Conservation (phyloP, 2,113 vertebrate species). For the Corvus moneduloides region DNA sequence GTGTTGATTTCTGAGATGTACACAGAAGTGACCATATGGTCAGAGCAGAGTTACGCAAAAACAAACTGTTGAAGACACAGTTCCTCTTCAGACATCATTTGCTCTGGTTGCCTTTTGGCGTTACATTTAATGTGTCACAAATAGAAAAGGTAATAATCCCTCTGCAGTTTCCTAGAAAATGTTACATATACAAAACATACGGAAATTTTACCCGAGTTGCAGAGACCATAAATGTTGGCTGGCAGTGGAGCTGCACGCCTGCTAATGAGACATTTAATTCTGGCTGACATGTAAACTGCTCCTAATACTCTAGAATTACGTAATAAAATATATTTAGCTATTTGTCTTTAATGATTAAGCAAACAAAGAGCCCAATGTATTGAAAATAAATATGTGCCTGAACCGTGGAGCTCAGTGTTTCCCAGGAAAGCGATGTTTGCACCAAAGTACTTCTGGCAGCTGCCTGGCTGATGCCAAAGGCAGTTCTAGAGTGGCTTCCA, state of each 20-base stretch:
- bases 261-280: conserved; percentile 37
- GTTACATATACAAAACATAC: conserved; percentile 30
- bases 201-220: conserved; percentile 47
- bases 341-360: conserved; percentile 46
- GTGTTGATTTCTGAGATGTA: neutral
- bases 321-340: neutral
- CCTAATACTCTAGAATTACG: neutral
- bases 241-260: conserved; percentile 62
- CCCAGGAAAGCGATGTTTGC: neutral
- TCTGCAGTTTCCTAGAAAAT: conserved; percentile 30
- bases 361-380: neutral
- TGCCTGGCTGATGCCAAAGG: neutral
- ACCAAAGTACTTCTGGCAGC: neutral
- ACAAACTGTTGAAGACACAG: neutral
- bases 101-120: conserved; percentile 8
- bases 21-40: conserved; percentile 39
- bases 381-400: conserved; percentile 18
- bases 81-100: conserved; percentile 41
- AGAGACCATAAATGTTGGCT: conserved; percentile 66
- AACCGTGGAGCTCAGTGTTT: neutral
- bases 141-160: conserved; percentile 46
- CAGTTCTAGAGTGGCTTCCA: neutral
- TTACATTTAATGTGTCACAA: conserved; percentile 16
- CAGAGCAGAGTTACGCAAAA: neutral
- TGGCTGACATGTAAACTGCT: neutral